These are phyloP conservation scores for Semnornis frantzii DNA, from an alignment of 2,113 vertebrate species.

Conservation along the genomic window DNA sequence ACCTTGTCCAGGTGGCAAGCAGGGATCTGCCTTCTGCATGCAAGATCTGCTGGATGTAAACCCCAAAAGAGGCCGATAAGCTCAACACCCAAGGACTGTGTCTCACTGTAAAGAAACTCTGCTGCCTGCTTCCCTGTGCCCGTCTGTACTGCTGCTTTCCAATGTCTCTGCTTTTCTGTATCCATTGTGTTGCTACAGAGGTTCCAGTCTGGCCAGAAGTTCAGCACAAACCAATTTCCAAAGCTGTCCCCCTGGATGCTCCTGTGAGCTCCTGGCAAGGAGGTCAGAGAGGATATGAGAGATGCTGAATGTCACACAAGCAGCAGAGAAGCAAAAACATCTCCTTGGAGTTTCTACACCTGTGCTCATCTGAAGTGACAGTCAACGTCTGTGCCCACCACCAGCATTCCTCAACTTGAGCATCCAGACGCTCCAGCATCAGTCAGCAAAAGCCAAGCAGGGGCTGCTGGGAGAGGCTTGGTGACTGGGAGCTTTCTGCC, in stretches of 20 bases:
- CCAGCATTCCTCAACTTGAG: background rate
- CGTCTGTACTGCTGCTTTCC: background rate
- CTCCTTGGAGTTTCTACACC: background rate
- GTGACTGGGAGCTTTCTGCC: background rate
- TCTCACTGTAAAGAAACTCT: background rate
- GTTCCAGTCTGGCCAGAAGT: background rate
- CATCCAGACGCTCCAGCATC: background rate
- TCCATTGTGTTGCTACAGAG: background rate
- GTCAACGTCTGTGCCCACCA: fast-evolving
- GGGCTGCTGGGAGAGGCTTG: background rate
- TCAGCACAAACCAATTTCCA: background rate
- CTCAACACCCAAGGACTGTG: background rate
- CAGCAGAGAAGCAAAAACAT: background rate
- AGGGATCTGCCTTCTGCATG: background rate
- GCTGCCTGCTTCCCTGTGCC: background rate
- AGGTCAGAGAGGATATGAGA: background rate
- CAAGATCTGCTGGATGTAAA: background rate
- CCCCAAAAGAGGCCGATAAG: background rate
- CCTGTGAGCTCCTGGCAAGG: background rate
- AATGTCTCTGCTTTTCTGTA: background rate
- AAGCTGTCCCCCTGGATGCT: background rate
- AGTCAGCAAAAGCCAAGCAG: background rate
- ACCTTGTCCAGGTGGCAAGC: background rate
- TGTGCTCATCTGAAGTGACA: background rate
- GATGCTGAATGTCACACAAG: background rate